phyloP scores from a whole-genome alignment of 2,113 vertebrate genomes.

The Mohoua ochrocephala region DNA sequence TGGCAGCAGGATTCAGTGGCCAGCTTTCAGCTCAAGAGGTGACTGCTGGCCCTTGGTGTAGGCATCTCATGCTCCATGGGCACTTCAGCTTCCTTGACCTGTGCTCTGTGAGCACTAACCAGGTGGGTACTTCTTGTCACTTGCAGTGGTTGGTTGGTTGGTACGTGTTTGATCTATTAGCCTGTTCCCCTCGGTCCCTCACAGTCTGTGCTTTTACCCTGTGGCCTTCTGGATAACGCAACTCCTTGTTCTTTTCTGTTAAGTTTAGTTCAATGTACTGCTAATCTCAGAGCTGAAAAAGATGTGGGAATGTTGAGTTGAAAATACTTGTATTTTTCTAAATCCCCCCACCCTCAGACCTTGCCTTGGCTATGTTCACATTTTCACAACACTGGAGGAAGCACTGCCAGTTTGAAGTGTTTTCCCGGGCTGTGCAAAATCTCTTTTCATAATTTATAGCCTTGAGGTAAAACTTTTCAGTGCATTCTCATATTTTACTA shows the following conservation, averaged over 20 bases:
- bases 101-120: no score
- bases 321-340: background rate
- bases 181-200: rapidly evolving
- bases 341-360: background rate
- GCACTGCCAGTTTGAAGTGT: background rate
- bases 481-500: background rate
- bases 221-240: background rate
- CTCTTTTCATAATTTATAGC: background rate
- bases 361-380: rapidly evolving
- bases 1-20: rapidly evolving
- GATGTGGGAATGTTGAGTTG: background rate
- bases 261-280: background rate
- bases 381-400: background rate
- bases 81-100: background rate
- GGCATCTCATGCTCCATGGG: background rate
- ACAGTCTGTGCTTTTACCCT: rapidly evolving
- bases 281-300: background rate
- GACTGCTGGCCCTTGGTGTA: background rate
- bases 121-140: background rate
- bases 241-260: background rate
- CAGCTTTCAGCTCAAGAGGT: background rate
- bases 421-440: background rate
- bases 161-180: background rate
- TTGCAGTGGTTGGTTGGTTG: background rate
- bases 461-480: background rate